Evolutionary conservation across 2,888 invertebrate species (phyloP), one percentile per base, ranked within the genome.

Genomic region (Metellina segmentata): DNA sequence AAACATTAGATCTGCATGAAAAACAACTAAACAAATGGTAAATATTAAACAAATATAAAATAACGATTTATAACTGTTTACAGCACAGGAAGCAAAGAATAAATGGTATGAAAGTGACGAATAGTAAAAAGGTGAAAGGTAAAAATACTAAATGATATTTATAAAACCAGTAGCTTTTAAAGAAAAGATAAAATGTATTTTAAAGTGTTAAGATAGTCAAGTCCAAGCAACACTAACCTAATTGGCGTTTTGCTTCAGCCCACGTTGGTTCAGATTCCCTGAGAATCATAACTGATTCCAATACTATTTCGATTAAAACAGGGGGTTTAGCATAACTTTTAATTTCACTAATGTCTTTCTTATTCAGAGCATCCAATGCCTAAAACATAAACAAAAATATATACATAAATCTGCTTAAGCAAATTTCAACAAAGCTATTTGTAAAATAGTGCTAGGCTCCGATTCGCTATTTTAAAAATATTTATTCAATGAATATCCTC

Each of bases 291-390:
- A 98, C 98, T 16, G 98, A 98, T 95, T 98, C 98, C 96, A 98
- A 96, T 0, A 97, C 97, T 96, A 97, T 97, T 95, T 98, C 97
- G 0, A 98, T 98, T 95, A 98, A 97, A 89, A 96, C 96, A 1
- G 98, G 98, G 0, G 98, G 98, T 92, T 97, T 97, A 0, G 97
- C 97, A 94, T 98, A 98, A 0, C 98, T 98, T 94, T 98, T 98
- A 91, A 98, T 97, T 96, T 98, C 98, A 72, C 97, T 97, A 89
- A 98, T 96, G 94, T 98, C 98, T 94, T 97, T 97, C 95, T 98
- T 98, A 94, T 97, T 98, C 20, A 98, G 95, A 0, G 97, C 96
- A 94, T 97, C 97, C 82, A 98, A 95, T 0, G 98, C 97, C 95
- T 94, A 89, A 8, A 72, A 72, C 61, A 74, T 19, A 81, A 53